Percentiles rank a stretch among this genome's conserved stretches.
Conservation (phyloP, 2,797 vertebrate genomes). For the Sebastes hubbsi region DNA sequence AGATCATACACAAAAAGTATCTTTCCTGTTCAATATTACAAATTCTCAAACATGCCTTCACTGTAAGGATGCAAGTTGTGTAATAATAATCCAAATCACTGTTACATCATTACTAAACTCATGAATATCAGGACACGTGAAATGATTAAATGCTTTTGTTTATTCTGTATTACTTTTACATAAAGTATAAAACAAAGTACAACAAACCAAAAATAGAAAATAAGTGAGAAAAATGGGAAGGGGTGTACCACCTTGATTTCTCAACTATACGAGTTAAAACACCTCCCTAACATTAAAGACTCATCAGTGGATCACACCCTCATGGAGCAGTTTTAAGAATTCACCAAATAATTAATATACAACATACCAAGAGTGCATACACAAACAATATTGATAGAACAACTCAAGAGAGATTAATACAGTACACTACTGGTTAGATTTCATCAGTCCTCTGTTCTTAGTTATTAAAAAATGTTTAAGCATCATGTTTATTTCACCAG, state of each 20-base stretch:
- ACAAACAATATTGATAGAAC: conserved; percentile 74
- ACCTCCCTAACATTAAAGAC: conserved; percentile 46
- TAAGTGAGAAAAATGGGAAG: conserved; percentile 61
- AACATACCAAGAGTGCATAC: conserved; percentile 74
- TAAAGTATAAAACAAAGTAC: conserved; percentile 84
- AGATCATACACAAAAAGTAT: not conserved
- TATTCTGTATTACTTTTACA: conserved; percentile 76
- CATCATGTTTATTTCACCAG: conserved; percentile 60
- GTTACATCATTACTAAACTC: not conserved
- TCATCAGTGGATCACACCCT: conserved; percentile 57
- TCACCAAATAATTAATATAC: conserved; percentile 72
- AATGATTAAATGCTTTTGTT: conserved; percentile 75
- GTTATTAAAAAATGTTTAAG: conserved; percentile 73
- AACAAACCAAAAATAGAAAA: conserved; percentile 81
- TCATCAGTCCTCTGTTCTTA: conserved; percentile 55
- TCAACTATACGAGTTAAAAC: conserved; percentile 55
- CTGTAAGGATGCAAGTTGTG: not conserved
- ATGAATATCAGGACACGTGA: conserved; percentile 21
- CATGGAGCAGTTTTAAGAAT: conserved; percentile 60
- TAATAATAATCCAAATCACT: not conserved
- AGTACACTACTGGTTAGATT: conserved; percentile 65
- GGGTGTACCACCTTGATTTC: conserved; percentile 61
- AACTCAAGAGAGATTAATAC: conserved; percentile 69
- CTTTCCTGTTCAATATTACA: not conserved
- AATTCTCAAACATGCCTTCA: not conserved